Evolutionary conservation across 2,113 vertebrate genomes (phyloP).

Genomic region (Propithecus coquereli): DNA sequence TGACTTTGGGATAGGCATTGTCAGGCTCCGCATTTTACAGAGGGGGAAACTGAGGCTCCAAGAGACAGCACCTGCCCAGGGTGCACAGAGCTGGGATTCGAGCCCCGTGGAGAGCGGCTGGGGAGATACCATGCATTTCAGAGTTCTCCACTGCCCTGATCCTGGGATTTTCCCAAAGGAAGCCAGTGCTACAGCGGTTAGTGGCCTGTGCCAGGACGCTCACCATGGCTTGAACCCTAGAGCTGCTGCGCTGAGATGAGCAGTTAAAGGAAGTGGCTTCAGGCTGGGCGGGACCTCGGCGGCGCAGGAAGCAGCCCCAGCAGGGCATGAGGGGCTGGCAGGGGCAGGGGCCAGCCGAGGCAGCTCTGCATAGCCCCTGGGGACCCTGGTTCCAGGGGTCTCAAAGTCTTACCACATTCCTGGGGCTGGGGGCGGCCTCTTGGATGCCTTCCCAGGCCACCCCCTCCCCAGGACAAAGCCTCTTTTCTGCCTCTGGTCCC

Average conservation of each 20-base stretch:
- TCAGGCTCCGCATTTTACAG: background rate
- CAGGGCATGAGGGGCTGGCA: background rate
- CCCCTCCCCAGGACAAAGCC: constrained; percentile 76
- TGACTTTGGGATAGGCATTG: background rate
- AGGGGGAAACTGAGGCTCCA: background rate
- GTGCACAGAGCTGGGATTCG: background rate
- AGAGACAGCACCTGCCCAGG: background rate
- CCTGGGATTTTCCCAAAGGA: background rate
- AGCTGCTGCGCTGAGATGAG: background rate
- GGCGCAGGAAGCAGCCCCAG: background rate
- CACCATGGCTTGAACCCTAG: background rate
- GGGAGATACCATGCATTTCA: background rate
- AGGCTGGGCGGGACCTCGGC: background rate
- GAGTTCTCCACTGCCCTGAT: too few relatives aligned
- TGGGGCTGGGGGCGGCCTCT: constrained; percentile 53
- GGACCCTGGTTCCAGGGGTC: constrained; percentile 33
- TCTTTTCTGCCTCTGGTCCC: constrained; percentile 73
- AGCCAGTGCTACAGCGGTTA: background rate
- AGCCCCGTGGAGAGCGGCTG: background rate
- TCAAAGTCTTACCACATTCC: constrained; percentile 44
- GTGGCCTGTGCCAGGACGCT: background rate
- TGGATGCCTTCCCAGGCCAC: constrained; percentile 62
- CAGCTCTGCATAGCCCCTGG: background rate
- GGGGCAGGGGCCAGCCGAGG: background rate
- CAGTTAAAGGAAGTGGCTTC: background rate